These are phyloP conservation scores for Craterocephalus amniculus DNA, from an alignment of 2,797 vertebrate species.

Conservation along the genomic window DNA sequence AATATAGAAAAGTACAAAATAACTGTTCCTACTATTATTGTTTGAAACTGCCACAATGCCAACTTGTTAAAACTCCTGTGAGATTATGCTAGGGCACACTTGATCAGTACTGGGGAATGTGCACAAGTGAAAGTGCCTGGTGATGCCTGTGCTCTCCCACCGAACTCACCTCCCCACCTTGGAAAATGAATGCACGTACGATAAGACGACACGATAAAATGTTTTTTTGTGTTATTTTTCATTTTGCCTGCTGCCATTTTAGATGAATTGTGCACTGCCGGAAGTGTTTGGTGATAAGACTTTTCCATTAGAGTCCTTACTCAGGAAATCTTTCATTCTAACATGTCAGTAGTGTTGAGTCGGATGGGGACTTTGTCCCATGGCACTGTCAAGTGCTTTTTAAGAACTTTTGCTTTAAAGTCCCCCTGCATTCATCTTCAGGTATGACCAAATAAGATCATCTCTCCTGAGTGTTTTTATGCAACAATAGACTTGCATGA, in stretches of 20 bases:
- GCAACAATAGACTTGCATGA: conserved; percentile 49
- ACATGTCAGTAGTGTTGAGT: conserved; percentile 24
- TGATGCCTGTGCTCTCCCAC: neutral
- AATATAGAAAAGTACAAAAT: neutral
- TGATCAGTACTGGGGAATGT: neutral
- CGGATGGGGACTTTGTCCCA: conserved; percentile 15
- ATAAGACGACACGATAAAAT: conserved; percentile 30
- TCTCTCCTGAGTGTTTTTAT: conserved; percentile 31
- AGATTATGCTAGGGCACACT: neutral
- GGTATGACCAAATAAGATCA: conserved; percentile 50
- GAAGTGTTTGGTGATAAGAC: conserved; percentile 38
- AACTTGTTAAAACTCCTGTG: neutral
- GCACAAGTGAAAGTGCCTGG: neutral
- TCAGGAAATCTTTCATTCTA: conserved; percentile 16
- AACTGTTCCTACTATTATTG: neutral
- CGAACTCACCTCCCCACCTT: conserved; percentile 27
- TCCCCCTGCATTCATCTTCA: conserved; percentile 23
- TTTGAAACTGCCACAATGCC: neutral
- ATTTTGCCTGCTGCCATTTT: conserved; percentile 26
- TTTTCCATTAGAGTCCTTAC: conserved; percentile 21
- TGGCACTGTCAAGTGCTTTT: conserved; percentile 15
- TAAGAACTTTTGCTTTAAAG: conserved; percentile 21
- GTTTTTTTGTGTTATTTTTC: conserved; percentile 1
- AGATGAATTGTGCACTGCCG: conserved; percentile 38
- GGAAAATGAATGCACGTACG: conserved; percentile 39